A percentile compares a stretch with the other conserved stretches of the same genome.
These are phyloP conservation scores for Coreoperca whiteheadi DNA, from an alignment of 2,113 vertebrate genomes.

Conservation along the genomic window DNA sequence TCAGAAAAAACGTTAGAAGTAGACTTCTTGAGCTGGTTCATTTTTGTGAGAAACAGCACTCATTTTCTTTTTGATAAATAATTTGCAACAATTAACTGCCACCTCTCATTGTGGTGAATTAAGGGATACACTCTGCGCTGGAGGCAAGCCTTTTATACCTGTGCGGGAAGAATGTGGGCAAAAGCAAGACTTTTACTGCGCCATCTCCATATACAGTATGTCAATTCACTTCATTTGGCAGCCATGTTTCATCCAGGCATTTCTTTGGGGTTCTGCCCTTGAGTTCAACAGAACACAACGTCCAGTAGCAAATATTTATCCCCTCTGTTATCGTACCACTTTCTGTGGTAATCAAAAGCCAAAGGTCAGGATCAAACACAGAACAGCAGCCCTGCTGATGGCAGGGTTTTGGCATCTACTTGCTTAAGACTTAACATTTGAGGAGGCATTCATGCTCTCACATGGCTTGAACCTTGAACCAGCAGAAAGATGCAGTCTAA, in stretches of 20 bases:
- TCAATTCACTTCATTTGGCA: neutral
- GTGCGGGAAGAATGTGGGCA: neutral
- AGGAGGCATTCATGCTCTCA: neutral
- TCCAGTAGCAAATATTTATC: neutral
- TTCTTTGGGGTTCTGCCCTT: neutral
- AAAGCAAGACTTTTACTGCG: neutral
- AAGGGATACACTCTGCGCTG: neutral
- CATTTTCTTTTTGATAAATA: neutral
- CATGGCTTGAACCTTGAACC: neutral
- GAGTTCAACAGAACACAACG: neutral
- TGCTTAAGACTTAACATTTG: neutral
- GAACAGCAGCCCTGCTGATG: neutral
- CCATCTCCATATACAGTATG: too few species aligned
- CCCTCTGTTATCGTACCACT: neutral
- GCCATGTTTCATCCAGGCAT: neutral
- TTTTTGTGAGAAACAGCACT: too few species aligned
- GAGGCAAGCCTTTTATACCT: neutral
- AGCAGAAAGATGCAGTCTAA: neutral
- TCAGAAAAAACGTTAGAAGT: neutral
- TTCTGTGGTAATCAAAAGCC: neutral
- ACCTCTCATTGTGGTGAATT: neutral
- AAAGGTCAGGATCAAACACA: neutral
- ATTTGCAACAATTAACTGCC: neutral
- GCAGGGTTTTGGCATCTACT: neutral
- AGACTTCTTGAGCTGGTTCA: neutral